A percentile compares a stretch with the other conserved stretches of the same genome.
These are phyloP conservation scores for Paedocypris sp. DNA, from an alignment of 2,113 vertebrate species.

Conservation along the genomic window DNA sequence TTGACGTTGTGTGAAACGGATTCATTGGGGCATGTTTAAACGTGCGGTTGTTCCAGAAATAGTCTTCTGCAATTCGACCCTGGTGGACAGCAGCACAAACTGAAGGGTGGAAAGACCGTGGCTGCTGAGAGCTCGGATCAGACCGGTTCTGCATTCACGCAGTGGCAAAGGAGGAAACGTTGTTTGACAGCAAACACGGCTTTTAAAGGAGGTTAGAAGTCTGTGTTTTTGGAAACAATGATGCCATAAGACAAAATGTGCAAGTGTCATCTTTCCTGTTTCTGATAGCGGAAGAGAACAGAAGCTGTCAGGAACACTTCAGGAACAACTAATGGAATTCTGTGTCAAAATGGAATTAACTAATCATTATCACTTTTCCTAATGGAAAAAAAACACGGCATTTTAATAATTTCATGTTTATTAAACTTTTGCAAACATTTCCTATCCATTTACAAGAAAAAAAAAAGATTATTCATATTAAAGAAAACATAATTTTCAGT, in stretches of 20 bases:
- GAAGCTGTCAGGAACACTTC: too few species aligned
- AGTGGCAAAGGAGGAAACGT: background rate
- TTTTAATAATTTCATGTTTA: too few species aligned
- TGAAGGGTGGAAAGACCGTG: conserved; percentile 10
- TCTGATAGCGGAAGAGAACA: background rate
- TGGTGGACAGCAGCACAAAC: conserved; percentile 12
- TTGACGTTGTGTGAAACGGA: background rate
- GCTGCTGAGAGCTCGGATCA: background rate
- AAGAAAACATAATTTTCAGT: too few species aligned
- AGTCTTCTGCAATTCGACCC: conserved; percentile 45
- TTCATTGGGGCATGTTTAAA: conserved; percentile 37
- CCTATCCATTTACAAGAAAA: too few species aligned
- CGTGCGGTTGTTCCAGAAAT: conserved; percentile 39
- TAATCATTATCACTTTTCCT: too few species aligned
- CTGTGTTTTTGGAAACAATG: background rate
- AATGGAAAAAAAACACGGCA: too few species aligned
- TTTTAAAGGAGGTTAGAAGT: background rate
- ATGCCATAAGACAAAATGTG: background rate
- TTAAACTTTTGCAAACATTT: too few species aligned
- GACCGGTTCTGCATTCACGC: background rate
- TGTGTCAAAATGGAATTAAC: too few species aligned
- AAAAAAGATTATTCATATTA: too few species aligned
- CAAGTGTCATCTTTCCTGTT: background rate
- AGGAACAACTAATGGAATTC: too few species aligned
- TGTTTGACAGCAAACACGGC: background rate